A percentile compares a stretch with the other conserved stretches of the same genome.
phyloP scores from a whole-genome alignment of 2,888 invertebrate genomes.

The Copidosoma aretas region DNA sequence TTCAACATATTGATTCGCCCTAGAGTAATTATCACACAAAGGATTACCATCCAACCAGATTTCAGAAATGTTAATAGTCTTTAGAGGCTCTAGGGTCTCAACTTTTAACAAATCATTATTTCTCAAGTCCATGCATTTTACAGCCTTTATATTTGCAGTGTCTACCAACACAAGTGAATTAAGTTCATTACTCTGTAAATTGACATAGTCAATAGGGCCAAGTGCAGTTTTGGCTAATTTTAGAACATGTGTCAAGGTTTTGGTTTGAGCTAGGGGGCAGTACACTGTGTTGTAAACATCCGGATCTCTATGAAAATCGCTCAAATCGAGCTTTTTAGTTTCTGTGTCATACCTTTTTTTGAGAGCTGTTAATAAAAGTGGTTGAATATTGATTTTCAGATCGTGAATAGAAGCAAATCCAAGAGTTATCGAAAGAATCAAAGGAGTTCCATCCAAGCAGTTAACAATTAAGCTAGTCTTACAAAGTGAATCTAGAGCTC shows the following conservation, averaged over 20 bases:
- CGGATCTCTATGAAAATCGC: constrained; percentile 62
- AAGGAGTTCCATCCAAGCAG: constrained; percentile 48
- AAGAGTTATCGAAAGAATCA: constrained; percentile 60
- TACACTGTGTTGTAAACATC: constrained; percentile 58
- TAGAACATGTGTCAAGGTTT: constrained; percentile 63
- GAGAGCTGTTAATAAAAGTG: constrained; percentile 59
- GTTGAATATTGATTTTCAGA: constrained; percentile 63
- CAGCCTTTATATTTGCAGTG: constrained; percentile 42
- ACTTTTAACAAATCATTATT: constrained; percentile 54
- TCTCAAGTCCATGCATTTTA: constrained; percentile 56
- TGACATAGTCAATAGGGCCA: constrained; percentile 49
- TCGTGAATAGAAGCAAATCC: constrained; percentile 62
- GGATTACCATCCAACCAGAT: constrained; percentile 75
- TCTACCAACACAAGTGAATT: constrained; percentile 45
- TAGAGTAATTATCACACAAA: constrained; percentile 70
- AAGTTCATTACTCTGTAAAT: constrained; percentile 53
- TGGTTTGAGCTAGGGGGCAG: constrained; percentile 64
- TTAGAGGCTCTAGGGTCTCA: constrained; percentile 54
- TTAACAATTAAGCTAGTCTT: constrained; percentile 61
- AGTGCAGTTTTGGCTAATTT: constrained; percentile 52
- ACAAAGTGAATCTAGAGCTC: constrained; percentile 64
- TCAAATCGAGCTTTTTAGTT: constrained; percentile 59
- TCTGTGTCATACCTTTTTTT: constrained; percentile 56
- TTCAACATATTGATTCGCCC: constrained; percentile 68
- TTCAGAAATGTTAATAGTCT: constrained; percentile 62